Conservation (phyloP, 1,140 invertebrate species). For the Ptiloglossa arizonensis region DNA sequence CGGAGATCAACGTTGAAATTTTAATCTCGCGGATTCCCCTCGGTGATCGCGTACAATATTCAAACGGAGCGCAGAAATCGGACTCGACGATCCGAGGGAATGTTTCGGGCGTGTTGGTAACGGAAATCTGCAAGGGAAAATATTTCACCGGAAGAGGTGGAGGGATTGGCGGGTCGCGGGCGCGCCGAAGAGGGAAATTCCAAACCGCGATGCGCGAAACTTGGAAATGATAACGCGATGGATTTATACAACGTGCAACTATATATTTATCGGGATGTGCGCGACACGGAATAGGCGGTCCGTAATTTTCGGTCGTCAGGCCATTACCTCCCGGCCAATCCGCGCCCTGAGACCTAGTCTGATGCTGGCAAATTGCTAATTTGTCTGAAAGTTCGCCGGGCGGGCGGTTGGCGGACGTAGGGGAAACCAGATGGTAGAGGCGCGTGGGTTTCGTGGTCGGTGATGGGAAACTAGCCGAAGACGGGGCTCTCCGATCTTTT, state of each 20-base stretch:
- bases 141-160: too few relatives aligned
- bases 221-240: background rate
- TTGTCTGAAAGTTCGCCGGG: conserved; percentile 57
- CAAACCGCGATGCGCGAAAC: too few relatives aligned
- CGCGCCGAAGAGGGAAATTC: too few relatives aligned
- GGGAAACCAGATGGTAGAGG: background rate
- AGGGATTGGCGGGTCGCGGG: too few relatives aligned
- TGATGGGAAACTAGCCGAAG: conserved; percentile 39
- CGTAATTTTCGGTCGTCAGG: conserved; percentile 51
- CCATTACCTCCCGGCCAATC: conserved; percentile 50
- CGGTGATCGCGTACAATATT: too few relatives aligned
- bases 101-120: too few relatives aligned
- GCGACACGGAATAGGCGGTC: conserved; percentile 54
- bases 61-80: too few relatives aligned
- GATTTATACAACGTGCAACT: background rate
- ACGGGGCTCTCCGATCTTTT: conserved; percentile 47
- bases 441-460: conserved; percentile 24
- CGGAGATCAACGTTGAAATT: too few relatives aligned
- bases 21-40: too few relatives aligned
- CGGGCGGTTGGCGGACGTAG: conserved; percentile 1
- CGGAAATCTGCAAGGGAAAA: too few relatives aligned
- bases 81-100: too few relatives aligned
- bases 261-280: conserved; percentile 45
- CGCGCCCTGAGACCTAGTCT: conserved; percentile 43
- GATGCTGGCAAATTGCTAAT: conserved; percentile 67